Evolutionary conservation across 2,113 vertebrate species (phyloP), one percentile per base, ranked within the genome.

Genomic region (Greenwoodochromis staneri): DNA sequence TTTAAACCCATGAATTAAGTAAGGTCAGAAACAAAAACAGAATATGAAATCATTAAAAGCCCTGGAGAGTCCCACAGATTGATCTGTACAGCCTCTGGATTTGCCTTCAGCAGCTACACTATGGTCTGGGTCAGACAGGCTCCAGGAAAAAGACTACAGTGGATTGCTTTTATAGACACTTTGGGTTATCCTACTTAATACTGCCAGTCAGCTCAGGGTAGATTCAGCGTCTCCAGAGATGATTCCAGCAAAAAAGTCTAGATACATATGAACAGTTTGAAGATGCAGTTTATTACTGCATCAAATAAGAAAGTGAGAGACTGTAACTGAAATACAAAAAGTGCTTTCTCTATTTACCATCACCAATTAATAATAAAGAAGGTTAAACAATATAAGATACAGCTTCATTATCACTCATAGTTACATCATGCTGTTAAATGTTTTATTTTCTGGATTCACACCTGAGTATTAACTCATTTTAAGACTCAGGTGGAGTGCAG

Each of bases 351-450:
- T 51, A n/a, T n/a, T n/a, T n/a, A n/a, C 9, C 9, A 5, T n/a
- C 49, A n/a, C 0, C 49, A 51, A n/a, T 51, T 53, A 51, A 53
- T 53, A 47, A 17, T 47, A 4, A 53, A 53, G 5, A 53, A 0
- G 19, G 49, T n/a, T 53, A 53, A n/a, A 53, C 19, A 53, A 53
- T n/a, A 57, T 27, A 5, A 57, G 4, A 0, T 57, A 14, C 4
- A 27, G 54, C 7, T 27, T 55, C 21, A 57, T 55, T 0, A 27
- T 27, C 3, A 0, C 54, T 27, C 0, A 57, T 27, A 14, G 4
- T 57, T 57, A 57, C 21, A 57, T 57, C 0, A 57, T 57, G 21
- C 21, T 55, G 54, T 27, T 55, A 55, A 55, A 55, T 14, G 1
- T 55, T 55, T 55, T 1, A 55, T 55, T 55, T 55, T 55, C 54